Evolutionary conservation across 1,140 invertebrate species (phyloP), one percentile per base, ranked within the genome.

Genomic region (Globodera rostochiensis): DNA sequence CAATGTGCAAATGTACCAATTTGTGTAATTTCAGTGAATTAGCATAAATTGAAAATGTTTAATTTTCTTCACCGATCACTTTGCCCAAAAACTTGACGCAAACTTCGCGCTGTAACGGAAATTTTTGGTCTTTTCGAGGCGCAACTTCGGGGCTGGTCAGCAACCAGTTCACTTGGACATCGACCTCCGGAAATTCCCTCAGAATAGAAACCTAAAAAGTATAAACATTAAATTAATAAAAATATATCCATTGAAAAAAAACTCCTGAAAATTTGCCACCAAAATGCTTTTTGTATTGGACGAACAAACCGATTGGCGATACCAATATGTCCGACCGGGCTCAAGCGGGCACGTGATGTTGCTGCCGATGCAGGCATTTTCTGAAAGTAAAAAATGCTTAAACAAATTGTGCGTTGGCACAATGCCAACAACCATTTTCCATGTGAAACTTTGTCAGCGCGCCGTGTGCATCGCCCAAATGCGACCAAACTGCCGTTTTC

Each of bases 291-390:
- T 25, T 25, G 25, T 25, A 25, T 25, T 25, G 25, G 25, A 25
- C 25, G 1, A 6, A 70, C 64, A n/a, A n/a, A 84, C 83, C 45
- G 80, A 79, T 66, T 84, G 83, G n/a, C 67, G 84, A 66, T 84
- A 84, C 50, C 45, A 84, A 69, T 84, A 84, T 19, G 66, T 84
- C 57, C 83, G 80, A 15, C 79, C 83, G n/a, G 80, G 71, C 73
- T 86, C 71, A 66, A 84, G 47, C 13, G 83, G 83, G 50, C 83
- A 84, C 4, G 83, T 84, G 73, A 84, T 85, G 60, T 84, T 84
- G 45, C 73, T 76, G 50, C 50, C 80, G 36, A 49, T 47, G 64
- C 83, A 84, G 21, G 84, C 83, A 66, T 84, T 45, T 21, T 84
- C 77, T 78, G 11, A 13, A 13, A 64, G n/a, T 64, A 4, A 53